Evolutionary conservation across 2,113 vertebrate genomes (phyloP).

Genomic region (Regulus satrapa): DNA sequence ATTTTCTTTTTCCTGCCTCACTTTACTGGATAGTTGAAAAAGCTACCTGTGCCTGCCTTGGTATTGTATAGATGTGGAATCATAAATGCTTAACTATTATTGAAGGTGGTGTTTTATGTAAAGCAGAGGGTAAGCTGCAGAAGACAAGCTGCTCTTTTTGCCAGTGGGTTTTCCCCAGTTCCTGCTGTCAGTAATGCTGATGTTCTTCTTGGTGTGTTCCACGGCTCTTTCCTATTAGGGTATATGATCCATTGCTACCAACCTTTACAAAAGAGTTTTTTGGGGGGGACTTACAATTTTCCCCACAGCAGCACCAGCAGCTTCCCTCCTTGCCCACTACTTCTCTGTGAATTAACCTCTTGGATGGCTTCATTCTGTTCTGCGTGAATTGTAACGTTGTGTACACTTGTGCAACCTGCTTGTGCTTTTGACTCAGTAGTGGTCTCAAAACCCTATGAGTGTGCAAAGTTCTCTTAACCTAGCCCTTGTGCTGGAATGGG

Average conservation of each 20-base stretch:
- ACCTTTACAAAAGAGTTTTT: not conserved
- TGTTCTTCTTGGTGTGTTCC: not conserved
- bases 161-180: not conserved
- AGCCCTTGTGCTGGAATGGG: not conserved
- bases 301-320: accelerated
- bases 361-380: not conserved
- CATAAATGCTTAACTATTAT: not conserved
- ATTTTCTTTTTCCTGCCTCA: not conserved
- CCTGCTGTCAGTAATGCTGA: not conserved
- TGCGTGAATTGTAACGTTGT: accelerated
- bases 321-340: not conserved
- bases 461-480: not conserved
- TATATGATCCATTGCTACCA: not conserved
- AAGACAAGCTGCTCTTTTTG: not conserved
- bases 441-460: not conserved
- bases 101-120: not conserved
- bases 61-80: not conserved
- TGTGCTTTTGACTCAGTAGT: not conserved
- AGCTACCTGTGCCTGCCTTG: not conserved
- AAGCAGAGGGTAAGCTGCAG: not conserved
- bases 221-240: not conserved
- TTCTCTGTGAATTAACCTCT: not conserved
- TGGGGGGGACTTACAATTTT: not conserved
- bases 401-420: not conserved
- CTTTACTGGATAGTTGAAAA: not conserved